Conservation (phyloP, 2,797 vertebrate genomes). For the Miichthys miiuy region DNA sequence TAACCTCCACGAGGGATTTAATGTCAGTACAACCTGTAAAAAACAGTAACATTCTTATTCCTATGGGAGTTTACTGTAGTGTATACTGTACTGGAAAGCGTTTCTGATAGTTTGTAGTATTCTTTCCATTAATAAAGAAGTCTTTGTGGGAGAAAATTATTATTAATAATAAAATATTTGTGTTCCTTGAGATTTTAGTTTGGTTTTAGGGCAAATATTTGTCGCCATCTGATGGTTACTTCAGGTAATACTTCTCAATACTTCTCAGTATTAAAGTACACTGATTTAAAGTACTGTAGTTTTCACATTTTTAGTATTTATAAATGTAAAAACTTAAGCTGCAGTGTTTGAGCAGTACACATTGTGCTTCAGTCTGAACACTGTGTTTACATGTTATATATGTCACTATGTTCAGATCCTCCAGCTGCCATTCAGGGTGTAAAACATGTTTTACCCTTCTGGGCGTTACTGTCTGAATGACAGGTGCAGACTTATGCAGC, state of each 20-base stretch:
- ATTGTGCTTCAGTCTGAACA: too few species aligned
- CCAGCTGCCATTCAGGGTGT: too few species aligned
- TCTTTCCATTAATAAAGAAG: not conserved
- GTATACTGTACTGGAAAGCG: not conserved
- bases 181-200: not conserved
- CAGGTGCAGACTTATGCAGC: too few species aligned
- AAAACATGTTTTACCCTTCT: too few species aligned
- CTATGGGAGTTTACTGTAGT: not conserved
- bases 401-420: too few species aligned
- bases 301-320: too few species aligned
- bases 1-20: not conserved
- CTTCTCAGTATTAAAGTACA: not conserved
- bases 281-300: not conserved
- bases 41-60: not conserved
- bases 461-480: too few species aligned
- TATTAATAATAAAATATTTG: not conserved
- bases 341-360: too few species aligned
- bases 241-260: not conserved
- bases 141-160: not conserved
- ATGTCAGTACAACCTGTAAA: not conserved
- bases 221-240: conserved; percentile 55
- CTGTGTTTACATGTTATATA: too few species aligned
- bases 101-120: not conserved
- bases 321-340: too few species aligned
- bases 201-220: not conserved